Conservation (phyloP, 2,888 invertebrate species). For the Meganola albula region DNA sequence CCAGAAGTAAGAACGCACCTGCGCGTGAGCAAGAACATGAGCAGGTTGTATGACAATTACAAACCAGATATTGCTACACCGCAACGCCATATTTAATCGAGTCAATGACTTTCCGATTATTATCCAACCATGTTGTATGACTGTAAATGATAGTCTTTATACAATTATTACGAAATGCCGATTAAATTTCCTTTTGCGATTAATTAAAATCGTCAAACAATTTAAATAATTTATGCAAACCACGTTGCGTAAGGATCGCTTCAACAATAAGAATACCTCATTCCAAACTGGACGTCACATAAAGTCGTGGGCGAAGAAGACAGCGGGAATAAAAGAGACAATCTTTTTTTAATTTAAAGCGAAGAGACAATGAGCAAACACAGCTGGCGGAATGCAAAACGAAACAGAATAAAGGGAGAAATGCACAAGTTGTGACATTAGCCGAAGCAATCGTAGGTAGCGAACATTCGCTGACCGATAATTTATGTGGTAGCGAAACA, state of each 20-base stretch:
- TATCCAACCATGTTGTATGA: slow-evolving; percentile 21
- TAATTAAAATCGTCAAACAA: slow-evolving; percentile 63
- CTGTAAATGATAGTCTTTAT: slow-evolving; percentile 28
- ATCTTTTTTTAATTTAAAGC: slow-evolving; percentile 67
- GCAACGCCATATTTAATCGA: slow-evolving; percentile 15
- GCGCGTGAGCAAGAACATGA: slow-evolving; percentile 39
- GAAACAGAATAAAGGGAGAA: slow-evolving; percentile 51
- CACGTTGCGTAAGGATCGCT: slow-evolving; percentile 58
- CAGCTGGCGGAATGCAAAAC: slow-evolving; percentile 74
- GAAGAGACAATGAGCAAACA: slow-evolving; percentile 74
- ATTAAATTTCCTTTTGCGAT: slow-evolving; percentile 32
- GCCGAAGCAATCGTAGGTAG: slow-evolving; percentile 53
- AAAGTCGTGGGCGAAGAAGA: slow-evolving; percentile 70
- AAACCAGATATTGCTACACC: slow-evolving; percentile 21
- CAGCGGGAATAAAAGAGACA: slow-evolving; percentile 59
- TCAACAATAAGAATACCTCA: slow-evolving; percentile 69
- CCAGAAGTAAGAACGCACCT: slow-evolving; percentile 39
- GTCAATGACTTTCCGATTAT: slow-evolving; percentile 32
- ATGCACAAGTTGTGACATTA: slow-evolving; percentile 52
- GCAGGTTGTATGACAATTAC: slow-evolving; percentile 25
- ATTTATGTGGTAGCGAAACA: slow-evolving; percentile 68
- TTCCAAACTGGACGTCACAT: slow-evolving; percentile 74
- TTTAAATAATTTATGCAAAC: slow-evolving; percentile 65
- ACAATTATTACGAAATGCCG: slow-evolving; percentile 16
- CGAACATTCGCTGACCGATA: slow-evolving; percentile 44